Base-by-base conservation (phyloP, 2,888 invertebrate genomes). In the Stomorhina lunata region DNA sequence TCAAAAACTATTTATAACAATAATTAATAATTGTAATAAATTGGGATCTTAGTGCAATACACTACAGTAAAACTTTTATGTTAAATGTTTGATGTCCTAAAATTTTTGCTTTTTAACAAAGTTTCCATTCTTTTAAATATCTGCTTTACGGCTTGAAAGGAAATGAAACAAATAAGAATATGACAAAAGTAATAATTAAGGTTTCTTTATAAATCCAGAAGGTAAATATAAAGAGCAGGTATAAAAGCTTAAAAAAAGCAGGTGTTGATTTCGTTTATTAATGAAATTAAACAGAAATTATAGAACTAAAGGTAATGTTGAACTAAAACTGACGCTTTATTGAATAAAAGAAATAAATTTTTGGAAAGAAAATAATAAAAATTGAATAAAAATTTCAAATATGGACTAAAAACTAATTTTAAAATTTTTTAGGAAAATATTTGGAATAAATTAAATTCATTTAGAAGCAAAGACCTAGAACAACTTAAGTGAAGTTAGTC, bases 181-280 rank as follows among this genome's bases (percentile, higher is more conserved):
- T 40, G 34, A 4, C 22, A 55, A 65, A 65, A 65, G 4, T 22
- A 65, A 65, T 25, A 10, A 27, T 34, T 29, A 43, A 45, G 34
- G 7, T 40, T 55, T 75, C 15, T 32, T 43, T 4, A 4, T 43
- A 22, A 17, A 10, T 15, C 9, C n/a, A 45, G 43, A 63, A 65
- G 3, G 17, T 1, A 15, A 45, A 61, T 25, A 0, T 48, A 61
- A 34, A 53, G 25, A 20, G 15, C 55, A 53, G 57, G 40, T 72
- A 69, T 48, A 40, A 34, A 75, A 71, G 37, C 43, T 59, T n/a
- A 29, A 65, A 71, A 75, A 75, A 73, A 59, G 75, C 82, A 82
- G 82, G 82, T 82, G 82, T 79, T 69, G 65, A 59, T 29, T 48
- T 78, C n/a, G 17, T n/a, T 45, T 48, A n/a, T n/a, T 12, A 29